These are phyloP conservation scores for Manis pentadactyla DNA, from an alignment of 2,797 vertebrate genomes.

Conservation along the genomic window DNA sequence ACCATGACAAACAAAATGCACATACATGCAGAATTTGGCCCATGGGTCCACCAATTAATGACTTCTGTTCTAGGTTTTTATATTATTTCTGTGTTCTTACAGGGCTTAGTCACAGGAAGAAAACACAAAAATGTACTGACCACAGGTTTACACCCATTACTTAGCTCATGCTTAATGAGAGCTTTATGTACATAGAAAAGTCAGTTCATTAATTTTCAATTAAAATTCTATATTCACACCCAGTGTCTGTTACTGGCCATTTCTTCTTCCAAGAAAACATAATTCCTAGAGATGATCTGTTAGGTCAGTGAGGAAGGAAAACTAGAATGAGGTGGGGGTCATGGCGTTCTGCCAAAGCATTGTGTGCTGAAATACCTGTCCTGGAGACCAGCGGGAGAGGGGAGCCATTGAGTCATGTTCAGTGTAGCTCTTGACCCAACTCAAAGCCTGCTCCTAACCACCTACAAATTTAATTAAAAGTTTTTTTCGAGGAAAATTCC, in stretches of 20 bases:
- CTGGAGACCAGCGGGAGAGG: neutral
- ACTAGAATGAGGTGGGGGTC: neutral
- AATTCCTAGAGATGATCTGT: constrained; percentile 57
- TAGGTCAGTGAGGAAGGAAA: constrained; percentile 5
- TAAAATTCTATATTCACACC: neutral
- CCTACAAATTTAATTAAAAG: neutral
- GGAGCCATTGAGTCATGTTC: neutral
- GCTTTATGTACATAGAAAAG: neutral
- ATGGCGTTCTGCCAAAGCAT: neutral
- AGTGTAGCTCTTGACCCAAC: neutral
- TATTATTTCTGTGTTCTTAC: constrained; percentile 41
- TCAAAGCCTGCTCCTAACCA: neutral
- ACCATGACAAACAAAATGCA: constrained; percentile 3
- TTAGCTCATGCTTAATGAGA: neutral
- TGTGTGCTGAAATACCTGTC: neutral
- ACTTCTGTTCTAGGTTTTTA: constrained; percentile 24
- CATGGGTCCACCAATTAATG: neutral
- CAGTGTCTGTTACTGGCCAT: neutral
- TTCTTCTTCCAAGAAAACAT: constrained; percentile 60
- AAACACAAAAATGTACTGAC: neutral
- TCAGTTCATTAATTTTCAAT: constrained; percentile 40
- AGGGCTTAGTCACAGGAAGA: neutral
- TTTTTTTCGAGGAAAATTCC: constrained; percentile 3
- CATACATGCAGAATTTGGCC: neutral
- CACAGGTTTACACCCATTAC: neutral